Percentiles rank a stretch among this genome's conserved stretches.
phyloP scores from a whole-genome alignment of 2,888 invertebrate genomes.

The Syritta pipiens region DNA sequence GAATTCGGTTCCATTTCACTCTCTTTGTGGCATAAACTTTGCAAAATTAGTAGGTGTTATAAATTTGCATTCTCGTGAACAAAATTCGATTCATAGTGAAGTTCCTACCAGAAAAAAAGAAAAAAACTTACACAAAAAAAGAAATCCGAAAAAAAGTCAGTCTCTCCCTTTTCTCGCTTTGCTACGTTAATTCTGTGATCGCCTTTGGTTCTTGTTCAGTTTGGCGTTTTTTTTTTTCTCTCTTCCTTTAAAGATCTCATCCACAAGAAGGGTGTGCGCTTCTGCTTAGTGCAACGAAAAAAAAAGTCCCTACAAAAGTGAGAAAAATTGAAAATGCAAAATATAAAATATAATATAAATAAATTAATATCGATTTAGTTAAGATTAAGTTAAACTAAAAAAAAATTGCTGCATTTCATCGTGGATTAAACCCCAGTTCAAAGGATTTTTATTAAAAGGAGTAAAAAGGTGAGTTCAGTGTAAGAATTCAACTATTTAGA shows the following conservation, averaged over 20 bases:
- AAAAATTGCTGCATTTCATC: too few species aligned
- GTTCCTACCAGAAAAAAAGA: constrained; percentile 38
- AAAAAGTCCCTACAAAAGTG: constrained; percentile 37
- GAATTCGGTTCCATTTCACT: constrained; percentile 36
- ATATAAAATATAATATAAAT: constrained; percentile 45
- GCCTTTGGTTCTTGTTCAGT: constrained; percentile 57
- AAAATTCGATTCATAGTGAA: constrained; percentile 20
- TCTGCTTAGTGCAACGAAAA: constrained; percentile 67
- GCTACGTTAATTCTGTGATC: constrained; percentile 63
- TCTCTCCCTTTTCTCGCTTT: constrained; percentile 55
- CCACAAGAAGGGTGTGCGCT: constrained; percentile 66
- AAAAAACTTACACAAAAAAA: constrained; percentile 38
- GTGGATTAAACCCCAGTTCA: too few species aligned
- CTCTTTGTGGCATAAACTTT: constrained; percentile 18
- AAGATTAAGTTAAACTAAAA: too few species aligned
- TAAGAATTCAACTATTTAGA: too few species aligned
- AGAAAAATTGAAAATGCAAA: constrained; percentile 37
- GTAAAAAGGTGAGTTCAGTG: too few species aligned
- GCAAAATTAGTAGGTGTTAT: constrained; percentile 1
- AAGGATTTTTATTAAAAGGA: too few species aligned
- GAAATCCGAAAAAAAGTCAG: constrained; percentile 12
- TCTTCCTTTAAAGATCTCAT: constrained; percentile 64
- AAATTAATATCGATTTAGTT: too few species aligned
- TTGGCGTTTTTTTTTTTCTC: constrained; percentile 36
- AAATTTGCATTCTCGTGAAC: constrained; percentile 49